A percentile compares a stretch with the other conserved stretches of the same genome.
Conservation (phyloP, 1,140 invertebrate species). For the Drosophila burlai region DNA sequence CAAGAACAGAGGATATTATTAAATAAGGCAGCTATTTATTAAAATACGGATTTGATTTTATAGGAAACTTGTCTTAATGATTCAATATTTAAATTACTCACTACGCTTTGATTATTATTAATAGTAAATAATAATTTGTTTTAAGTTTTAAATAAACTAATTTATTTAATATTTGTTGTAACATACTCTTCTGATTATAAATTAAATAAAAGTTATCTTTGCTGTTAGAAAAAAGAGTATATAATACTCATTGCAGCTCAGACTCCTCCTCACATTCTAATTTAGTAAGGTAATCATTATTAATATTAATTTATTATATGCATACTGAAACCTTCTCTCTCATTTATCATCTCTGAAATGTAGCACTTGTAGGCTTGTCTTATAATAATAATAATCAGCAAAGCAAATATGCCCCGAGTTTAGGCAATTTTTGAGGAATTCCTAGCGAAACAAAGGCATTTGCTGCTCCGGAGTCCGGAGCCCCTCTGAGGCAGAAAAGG, state of each 20-base stretch:
- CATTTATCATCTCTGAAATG: constrained; percentile 5
- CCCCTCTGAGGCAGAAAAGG: constrained; percentile 22
- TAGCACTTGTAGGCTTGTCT: not conserved
- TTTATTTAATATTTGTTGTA: no score
- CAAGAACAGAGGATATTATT: rapidly evolving
- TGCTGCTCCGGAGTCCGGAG: not conserved
- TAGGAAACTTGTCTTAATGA: no score
- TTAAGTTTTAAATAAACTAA: no score
- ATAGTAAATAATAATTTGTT: no score
- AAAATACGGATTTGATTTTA: no score
- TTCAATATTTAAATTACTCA: no score
- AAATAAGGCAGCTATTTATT: no score
- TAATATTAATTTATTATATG: constrained; percentile 8
- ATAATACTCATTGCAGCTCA: not conserved
- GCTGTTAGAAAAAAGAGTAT: no score
- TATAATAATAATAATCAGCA: constrained; percentile 7
- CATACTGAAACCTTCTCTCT: no score
- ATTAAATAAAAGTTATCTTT: not conserved
- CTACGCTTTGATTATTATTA: no score
- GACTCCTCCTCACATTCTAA: not conserved
- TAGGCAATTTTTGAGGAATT: constrained; percentile 2
- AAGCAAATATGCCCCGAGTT: constrained; percentile 5
- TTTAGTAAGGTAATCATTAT: not conserved
- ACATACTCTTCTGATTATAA: no score
- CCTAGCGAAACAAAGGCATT: constrained; percentile 33